These are phyloP conservation scores for Tiphia femorata DNA, from an alignment of 2,888 invertebrate genomes.

Conservation along the genomic window DNA sequence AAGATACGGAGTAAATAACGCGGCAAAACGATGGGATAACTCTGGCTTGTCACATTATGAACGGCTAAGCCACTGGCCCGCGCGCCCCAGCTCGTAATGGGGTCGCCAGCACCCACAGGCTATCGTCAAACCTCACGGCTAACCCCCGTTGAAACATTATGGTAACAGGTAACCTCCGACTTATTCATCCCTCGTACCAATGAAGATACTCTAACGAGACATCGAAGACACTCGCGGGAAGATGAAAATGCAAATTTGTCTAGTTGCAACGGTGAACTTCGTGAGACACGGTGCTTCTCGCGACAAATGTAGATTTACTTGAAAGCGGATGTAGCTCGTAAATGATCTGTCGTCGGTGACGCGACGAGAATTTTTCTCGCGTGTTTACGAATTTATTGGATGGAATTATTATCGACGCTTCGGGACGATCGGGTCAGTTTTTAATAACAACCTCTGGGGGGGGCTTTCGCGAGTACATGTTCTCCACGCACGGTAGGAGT, in stretches of 20 bases:
- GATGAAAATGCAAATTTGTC: constrained; percentile 24
- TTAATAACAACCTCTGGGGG: no score
- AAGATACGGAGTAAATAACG: constrained; percentile 40
- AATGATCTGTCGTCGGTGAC: no score
- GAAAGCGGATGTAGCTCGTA: no score
- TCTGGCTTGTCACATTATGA: constrained; percentile 26
- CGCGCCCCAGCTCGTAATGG: constrained; percentile 22
- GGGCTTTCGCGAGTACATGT: no score
- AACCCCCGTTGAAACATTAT: constrained; percentile 9
- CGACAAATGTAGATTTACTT: no score
- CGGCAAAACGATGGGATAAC: constrained; percentile 15
- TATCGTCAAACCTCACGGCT: constrained; percentile 5
- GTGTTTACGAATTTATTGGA: no score
- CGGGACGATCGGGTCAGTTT: no score
- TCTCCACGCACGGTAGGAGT: no score
- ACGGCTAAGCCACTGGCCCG: constrained; percentile 12
- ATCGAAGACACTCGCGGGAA: constrained; percentile 29
- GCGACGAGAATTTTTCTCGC: no score
- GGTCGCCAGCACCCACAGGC: constrained; percentile 9
- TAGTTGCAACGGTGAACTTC: no score
- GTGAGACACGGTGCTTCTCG: no score
- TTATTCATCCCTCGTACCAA: constrained; percentile 19
- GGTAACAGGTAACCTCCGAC: constrained; percentile 19
- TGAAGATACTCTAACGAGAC: constrained; percentile 40
- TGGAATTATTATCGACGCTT: no score